phyloP scores from a whole-genome alignment of 2,797 vertebrate genomes.

The Sebastes wilsoni region DNA sequence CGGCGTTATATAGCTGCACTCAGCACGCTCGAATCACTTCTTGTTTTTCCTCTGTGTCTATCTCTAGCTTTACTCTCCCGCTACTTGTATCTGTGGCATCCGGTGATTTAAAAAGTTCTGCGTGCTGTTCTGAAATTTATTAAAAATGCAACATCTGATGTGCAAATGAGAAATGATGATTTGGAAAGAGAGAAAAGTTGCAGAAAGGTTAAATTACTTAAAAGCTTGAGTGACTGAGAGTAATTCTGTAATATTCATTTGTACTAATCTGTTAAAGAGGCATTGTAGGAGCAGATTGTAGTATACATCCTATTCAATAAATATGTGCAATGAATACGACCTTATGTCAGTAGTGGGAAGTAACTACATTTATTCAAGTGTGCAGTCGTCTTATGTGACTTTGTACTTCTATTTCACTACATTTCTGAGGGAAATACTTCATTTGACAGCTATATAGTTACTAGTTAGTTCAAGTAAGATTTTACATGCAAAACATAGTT shows the following conservation, averaged over 20 bases:
- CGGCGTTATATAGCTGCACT: conserved; percentile 51
- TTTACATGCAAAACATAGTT: background rate
- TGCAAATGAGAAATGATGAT: background rate
- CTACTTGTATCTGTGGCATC: background rate
- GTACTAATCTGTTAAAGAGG: background rate
- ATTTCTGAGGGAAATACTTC: background rate
- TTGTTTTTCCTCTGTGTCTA: conserved; percentile 20
- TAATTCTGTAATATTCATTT: background rate
- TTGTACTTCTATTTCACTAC: background rate
- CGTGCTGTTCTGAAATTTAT: background rate
- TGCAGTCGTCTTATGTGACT: background rate
- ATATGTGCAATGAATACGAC: background rate
- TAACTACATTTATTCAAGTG: background rate
- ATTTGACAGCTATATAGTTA: background rate
- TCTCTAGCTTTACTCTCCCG: background rate
- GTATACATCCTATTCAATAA: background rate
- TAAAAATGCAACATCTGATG: background rate
- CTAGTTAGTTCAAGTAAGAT: background rate
- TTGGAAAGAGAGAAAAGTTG: background rate
- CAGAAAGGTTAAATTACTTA: background rate
- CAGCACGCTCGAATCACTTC: conserved; percentile 20
- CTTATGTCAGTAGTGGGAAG: background rate
- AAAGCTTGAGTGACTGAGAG: background rate
- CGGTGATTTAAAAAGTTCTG: background rate
- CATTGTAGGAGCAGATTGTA: background rate